Percentiles rank a stretch among this genome's conserved stretches.
Conservation (phyloP, 2,113 vertebrate species). For the Aptenodytes patagonicus region DNA sequence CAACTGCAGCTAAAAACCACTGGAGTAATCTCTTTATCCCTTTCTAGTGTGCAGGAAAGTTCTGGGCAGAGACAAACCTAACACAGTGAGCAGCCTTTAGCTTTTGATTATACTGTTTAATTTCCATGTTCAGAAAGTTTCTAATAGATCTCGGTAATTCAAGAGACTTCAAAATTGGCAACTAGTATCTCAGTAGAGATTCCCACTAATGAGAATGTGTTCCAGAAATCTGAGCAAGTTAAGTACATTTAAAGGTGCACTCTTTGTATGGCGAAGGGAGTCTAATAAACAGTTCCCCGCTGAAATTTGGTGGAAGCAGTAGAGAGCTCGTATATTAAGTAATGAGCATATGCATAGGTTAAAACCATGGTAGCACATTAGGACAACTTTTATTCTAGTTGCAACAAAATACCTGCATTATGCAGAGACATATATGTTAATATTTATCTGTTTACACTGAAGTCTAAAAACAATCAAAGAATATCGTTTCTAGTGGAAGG, state of each 20-base stretch:
- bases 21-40: conserved; percentile 39
- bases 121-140: not conserved
- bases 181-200: not conserved
- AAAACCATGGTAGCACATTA: not conserved
- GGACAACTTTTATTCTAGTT: not conserved
- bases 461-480: not conserved
- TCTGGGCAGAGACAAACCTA: not conserved
- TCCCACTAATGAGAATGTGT: not conserved
- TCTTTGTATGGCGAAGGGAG: not conserved
- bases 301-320: not conserved
- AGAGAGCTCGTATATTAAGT: not conserved
- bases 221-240: not conserved
- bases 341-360: not conserved
- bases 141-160: not conserved
- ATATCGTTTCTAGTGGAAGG: not conserved
- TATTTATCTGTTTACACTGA: not conserved
- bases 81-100: not conserved
- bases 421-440: not conserved
- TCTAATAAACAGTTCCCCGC: not conserved
- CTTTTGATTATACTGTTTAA: not conserved
- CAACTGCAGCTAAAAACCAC: conserved; percentile 40
- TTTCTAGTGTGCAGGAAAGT: not conserved
- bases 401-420: not conserved
- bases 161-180: not conserved
- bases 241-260: not conserved